Evolutionary conservation across 2,888 invertebrate genomes (phyloP).

Genomic region (Notocelia uddmanniana): DNA sequence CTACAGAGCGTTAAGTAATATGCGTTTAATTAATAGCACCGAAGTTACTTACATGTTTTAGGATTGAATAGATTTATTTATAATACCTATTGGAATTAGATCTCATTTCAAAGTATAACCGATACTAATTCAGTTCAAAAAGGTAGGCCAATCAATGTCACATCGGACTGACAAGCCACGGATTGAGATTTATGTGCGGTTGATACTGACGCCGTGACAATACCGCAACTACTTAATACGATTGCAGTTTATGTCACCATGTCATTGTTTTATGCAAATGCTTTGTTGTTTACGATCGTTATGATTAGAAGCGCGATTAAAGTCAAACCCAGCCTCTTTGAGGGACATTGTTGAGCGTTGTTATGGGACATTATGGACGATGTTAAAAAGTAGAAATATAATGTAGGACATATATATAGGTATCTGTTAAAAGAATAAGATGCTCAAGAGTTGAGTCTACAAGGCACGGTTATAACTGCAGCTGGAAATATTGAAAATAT

Average conservation of each 20-base stretch:
- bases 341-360: too few species aligned
- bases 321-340: background rate
- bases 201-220: slow-evolving; percentile 3
- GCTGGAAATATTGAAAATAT: too few species aligned
- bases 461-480: too few species aligned
- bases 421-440: too few species aligned
- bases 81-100: background rate
- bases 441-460: too few species aligned
- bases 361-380: too few species aligned
- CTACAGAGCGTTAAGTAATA: too few species aligned
- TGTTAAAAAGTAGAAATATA: too few species aligned
- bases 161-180: slow-evolving; percentile 21
- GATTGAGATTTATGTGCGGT: slow-evolving; percentile 33
- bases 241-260: slow-evolving; percentile 22
- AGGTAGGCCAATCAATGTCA: slow-evolving; percentile 29
- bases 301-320: background rate
- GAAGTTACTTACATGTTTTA: background rate
- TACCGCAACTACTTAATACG: slow-evolving; percentile 15
- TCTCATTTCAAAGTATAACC: slow-evolving; percentile 13
- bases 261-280: slow-evolving; percentile 4
- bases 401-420: too few species aligned
- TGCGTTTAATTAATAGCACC: too few species aligned
- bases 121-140: slow-evolving; percentile 34
- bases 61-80: background rate
- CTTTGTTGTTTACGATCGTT: slow-evolving; percentile 1